phyloP scores from a whole-genome alignment of 92 coral and sea anemone species.

The Parazoanthus swiftii region DNA sequence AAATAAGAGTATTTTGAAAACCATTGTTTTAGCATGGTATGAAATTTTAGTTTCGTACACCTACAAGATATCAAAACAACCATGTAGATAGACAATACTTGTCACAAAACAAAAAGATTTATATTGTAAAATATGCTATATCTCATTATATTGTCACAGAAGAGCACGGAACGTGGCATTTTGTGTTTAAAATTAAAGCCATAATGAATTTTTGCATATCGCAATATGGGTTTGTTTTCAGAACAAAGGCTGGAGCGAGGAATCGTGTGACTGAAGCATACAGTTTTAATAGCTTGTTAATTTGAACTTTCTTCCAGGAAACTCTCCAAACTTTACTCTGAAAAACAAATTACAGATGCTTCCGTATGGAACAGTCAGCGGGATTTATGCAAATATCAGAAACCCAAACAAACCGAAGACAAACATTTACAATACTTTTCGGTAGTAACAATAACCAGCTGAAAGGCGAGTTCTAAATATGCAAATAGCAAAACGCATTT shows the following conservation, averaged over 20 bases:
- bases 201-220: neutral
- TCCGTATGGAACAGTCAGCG: neutral
- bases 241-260: neutral
- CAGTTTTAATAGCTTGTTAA: neutral
- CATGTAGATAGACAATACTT: slow-evolving; percentile 7
- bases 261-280: neutral
- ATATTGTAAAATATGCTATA: neutral
- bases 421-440: slow-evolving; percentile 11
- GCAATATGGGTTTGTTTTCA: neutral
- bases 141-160: neutral
- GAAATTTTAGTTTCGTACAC: neutral
- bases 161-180: neutral
- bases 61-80: slow-evolving; percentile 4
- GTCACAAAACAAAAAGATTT: slow-evolving; percentile 1
- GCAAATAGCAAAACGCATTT: neutral
- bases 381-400: slow-evolving; percentile 27
- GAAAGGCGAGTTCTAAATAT: neutral
- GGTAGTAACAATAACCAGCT: neutral
- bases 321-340: neutral
- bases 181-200: slow-evolving; percentile 14
- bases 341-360: neutral
- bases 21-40: slow-evolving; percentile 8
- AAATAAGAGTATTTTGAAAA: neutral
- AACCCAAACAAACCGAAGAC: neutral
- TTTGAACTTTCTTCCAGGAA: neutral